phyloP scores from a whole-genome alignment of 2,888 invertebrate genomes.

The Eledona agricola region DNA sequence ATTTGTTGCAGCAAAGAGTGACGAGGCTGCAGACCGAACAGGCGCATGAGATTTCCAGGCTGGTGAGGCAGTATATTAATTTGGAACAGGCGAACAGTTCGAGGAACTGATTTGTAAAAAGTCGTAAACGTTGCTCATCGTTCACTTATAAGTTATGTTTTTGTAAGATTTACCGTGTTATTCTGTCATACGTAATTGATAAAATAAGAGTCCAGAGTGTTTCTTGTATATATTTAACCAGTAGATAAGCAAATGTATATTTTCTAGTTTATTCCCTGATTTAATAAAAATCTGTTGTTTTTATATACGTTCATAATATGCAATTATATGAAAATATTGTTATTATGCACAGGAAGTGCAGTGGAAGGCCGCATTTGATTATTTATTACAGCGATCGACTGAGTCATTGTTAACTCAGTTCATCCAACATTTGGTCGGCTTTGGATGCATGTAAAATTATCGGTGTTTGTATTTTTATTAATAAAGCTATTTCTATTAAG shows the following conservation, averaged over 20 bases:
- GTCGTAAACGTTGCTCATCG: constrained; percentile 26
- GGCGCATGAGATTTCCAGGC: constrained; percentile 95
- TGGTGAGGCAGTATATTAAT: constrained; percentile 96
- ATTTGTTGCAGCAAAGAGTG: constrained; percentile 94
- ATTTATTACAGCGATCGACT: constrained; percentile 19
- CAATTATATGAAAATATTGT: constrained; percentile 23
- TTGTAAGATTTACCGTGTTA: constrained; percentile 19
- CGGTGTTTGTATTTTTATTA: constrained; percentile 44
- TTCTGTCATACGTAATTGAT: constrained; percentile 17
- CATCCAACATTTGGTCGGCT: constrained; percentile 30
- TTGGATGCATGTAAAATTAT: constrained; percentile 40
- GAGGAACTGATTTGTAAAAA: constrained; percentile 40
- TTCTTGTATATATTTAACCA: constrained; percentile 19
- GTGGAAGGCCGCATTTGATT: constrained; percentile 25
- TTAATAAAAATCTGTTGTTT: constrained; percentile 17
- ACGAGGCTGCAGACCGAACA: constrained; percentile 96
- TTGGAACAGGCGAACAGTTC: constrained; percentile 73
- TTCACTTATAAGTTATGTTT: constrained; percentile 16
- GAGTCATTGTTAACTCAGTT: constrained; percentile 9
- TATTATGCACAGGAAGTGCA: constrained; percentile 12
- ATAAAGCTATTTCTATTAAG: constrained; percentile 39
- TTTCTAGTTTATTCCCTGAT: constrained; percentile 2
- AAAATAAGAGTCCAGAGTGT: too few relatives aligned
- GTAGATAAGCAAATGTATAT: constrained; percentile 3
- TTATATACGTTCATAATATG: constrained; percentile 11